Percentiles rank a stretch among this genome's conserved stretches.
Evolutionary conservation across 2,888 invertebrate species (phyloP).

Genomic region (Drosophila parthenogenetica): DNA sequence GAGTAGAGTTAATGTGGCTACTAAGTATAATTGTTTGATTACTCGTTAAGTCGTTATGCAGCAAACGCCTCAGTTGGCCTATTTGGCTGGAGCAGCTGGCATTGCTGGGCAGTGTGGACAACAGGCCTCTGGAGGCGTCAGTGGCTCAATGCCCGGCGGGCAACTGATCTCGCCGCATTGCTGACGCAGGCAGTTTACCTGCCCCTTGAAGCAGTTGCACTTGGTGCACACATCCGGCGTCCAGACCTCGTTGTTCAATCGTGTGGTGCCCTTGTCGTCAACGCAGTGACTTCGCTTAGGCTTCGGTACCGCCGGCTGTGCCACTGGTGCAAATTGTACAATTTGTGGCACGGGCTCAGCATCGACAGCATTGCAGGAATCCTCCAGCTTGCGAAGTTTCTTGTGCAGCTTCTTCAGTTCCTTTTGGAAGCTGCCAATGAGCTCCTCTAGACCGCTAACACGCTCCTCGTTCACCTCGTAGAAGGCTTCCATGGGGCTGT

Average conservation of each 20-base stretch:
- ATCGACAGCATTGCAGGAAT: slow-evolving; percentile 81
- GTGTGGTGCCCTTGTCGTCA: slow-evolving; percentile 84
- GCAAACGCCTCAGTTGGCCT: slow-evolving; percentile 36
- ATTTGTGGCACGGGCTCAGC: slow-evolving; percentile 67
- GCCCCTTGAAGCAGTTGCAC: slow-evolving; percentile 85
- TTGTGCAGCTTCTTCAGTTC: slow-evolving; percentile 86
- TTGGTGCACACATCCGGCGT: slow-evolving; percentile 85
- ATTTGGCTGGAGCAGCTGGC: slow-evolving; percentile 25
- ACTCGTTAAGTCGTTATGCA: slow-evolving; percentile 74
- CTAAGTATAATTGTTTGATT: slow-evolving; percentile 63
- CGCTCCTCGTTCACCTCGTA: slow-evolving; percentile 85
- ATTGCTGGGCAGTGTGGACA: slow-evolving; percentile 84
- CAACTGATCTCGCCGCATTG: slow-evolving; percentile 85
- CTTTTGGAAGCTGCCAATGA: slow-evolving; percentile 86
- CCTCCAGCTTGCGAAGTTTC: slow-evolving; percentile 85
- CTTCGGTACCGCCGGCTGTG: slow-evolving; percentile 43
- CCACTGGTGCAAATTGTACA: slow-evolving; percentile 51
- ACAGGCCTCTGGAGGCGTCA: slow-evolving; percentile 84
- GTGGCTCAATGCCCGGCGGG: slow-evolving; percentile 78
- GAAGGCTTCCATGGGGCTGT: slow-evolving; percentile 74
- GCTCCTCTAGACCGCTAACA: slow-evolving; percentile 86
- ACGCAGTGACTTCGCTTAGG: slow-evolving; percentile 83
- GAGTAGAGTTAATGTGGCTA: slow-evolving; percentile 56
- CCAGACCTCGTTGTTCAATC: slow-evolving; percentile 86
- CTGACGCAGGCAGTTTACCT: slow-evolving; percentile 85